phyloP scores from a whole-genome alignment of 37 sponge, comb jelly and placozoan species.

The Bolinopsis microptera region DNA sequence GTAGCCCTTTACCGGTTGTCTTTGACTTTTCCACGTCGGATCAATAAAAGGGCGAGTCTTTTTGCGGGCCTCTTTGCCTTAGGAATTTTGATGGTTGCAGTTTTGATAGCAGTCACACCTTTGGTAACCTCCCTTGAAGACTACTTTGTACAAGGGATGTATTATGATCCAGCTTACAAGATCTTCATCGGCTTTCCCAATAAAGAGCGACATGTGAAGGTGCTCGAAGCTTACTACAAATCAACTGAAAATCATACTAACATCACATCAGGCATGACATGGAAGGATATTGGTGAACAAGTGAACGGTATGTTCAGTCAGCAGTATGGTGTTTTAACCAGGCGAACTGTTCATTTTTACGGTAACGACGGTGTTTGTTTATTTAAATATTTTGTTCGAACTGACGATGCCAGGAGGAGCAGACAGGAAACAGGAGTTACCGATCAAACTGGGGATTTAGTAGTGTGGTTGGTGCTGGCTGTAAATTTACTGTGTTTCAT shows the following conservation, averaged over 20 bases:
- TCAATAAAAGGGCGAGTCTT: neutral
- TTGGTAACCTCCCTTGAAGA: neutral
- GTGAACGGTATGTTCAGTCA: constrained; percentile 16
- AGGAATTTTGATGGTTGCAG: neutral
- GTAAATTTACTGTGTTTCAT: neutral
- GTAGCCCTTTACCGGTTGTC: neutral
- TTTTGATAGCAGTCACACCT: neutral
- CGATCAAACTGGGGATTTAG: neutral
- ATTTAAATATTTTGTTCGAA: constrained; percentile 28
- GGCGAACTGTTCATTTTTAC: neutral
- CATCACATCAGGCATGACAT: neutral
- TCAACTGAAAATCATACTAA: too few species aligned
- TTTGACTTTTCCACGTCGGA: neutral
- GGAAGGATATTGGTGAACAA: neutral
- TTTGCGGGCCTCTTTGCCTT: neutral
- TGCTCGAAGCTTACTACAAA: neutral
- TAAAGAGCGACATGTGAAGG: neutral
- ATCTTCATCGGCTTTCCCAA: neutral
- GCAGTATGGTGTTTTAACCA: neutral
- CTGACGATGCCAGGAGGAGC: constrained; percentile 6
- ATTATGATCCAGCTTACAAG: neutral
- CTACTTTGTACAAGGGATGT: constrained; percentile 23
- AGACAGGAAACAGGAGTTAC: neutral
- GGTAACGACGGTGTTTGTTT: neutral
- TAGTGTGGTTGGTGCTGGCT: neutral